Base-by-base conservation (phyloP, 1,140 invertebrate genomes). In the Drosophila neocordata region DNA sequence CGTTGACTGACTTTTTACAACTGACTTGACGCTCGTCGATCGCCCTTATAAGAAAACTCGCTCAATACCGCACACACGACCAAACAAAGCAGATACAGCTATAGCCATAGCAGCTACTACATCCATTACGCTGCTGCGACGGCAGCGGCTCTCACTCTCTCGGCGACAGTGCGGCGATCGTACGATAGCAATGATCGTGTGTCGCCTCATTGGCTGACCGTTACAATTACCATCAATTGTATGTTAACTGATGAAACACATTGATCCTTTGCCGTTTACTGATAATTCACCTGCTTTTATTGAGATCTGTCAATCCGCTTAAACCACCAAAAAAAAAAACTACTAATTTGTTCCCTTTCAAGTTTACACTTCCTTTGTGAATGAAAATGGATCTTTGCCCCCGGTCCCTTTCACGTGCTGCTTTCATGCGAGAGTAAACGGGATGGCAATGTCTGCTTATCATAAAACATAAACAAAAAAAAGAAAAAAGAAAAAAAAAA, bases 1-100 rank as follows among this genome's bases (percentile, higher is more conserved):
- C 82, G 35, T 69, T 72, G 79, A 71, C 66, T 77, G 38, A 63
- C 34, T 55, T 70, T 66, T 79, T 64, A 66, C 66, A 88, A 87
- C 79, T 87, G 83, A 82, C 66, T 87, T 77, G 20, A 66, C 67
- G 76, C 44, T 53, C 34, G 57, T 68, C 60, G 68, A 61, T 57
- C 76, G 83, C 84, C 79, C 79, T 87, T 87, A 77, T 87, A 87
- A 77, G 79, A 87, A 87, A 87, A 88, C 66, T 69, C 71, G 65
- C 60, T 53, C 64, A 65, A 72, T 41, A 68, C 77, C 4, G 22
- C 15, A 80, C 62, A 85, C 57, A 81, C 72, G 72, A 61, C 13
- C 7, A 9, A 51, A 15, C 6, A 27, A 18, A n/a, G 13, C 22
- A 4, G 4, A 52, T 1, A 35, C 13, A 15, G 27, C 2, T 31